phyloP scores from a whole-genome alignment of 2,113 vertebrate species.

The Paradoxurus hermaphroditus region DNA sequence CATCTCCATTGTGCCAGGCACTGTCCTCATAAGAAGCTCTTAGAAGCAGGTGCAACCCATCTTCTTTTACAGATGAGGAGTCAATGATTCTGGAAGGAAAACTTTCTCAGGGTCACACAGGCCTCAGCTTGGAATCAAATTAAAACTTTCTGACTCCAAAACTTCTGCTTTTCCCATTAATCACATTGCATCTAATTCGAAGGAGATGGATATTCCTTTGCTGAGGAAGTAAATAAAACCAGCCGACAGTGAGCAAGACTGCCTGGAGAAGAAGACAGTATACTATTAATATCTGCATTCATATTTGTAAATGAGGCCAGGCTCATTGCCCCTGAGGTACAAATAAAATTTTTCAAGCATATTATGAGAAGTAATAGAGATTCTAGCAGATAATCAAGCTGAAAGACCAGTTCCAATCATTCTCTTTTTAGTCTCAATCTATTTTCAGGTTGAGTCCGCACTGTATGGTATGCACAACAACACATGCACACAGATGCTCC shows the following conservation, averaged over 20 bases:
- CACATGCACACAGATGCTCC: background rate
- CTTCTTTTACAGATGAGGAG: background rate
- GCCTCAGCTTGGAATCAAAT: background rate
- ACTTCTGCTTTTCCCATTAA: background rate
- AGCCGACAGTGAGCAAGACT: conserved; percentile 37
- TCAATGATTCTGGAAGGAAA: background rate
- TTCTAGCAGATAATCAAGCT: conserved; percentile 77
- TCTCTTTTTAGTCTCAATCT: conserved; percentile 43
- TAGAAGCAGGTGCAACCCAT: background rate
- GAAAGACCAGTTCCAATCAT: conserved; percentile 64
- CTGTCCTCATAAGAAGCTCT: background rate
- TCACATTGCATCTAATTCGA: background rate
- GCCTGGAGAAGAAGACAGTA: conserved; percentile 74
- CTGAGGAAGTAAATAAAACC: conserved; percentile 72
- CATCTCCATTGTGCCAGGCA: background rate
- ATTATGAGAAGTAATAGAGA: conserved; percentile 80
- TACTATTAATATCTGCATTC: conserved; percentile 67
- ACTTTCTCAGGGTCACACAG: background rate
- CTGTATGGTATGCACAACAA: background rate
- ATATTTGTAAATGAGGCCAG: conserved; percentile 81
- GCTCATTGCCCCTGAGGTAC: conserved; percentile 77
- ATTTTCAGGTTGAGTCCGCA: background rate
- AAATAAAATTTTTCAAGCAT: conserved; percentile 84
- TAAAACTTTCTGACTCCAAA: background rate
- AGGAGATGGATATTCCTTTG: background rate